Evolutionary conservation across 2,113 vertebrate genomes (phyloP).

Genomic region (Callipepla californica): DNA sequence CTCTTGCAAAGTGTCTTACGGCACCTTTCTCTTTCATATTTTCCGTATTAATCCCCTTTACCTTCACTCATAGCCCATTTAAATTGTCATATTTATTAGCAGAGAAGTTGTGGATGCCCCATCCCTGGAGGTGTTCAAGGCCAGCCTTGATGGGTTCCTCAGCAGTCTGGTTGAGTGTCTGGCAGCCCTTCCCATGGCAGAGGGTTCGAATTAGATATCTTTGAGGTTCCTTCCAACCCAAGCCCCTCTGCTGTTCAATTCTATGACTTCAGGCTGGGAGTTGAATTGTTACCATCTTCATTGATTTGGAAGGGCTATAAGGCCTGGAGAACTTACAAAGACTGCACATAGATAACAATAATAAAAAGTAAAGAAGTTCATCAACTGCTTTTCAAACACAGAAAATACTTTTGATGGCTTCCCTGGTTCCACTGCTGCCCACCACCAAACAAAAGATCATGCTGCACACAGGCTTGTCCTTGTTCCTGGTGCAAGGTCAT

Average conservation of each 20-base stretch:
- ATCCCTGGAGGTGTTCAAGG: too few species aligned
- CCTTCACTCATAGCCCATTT: not conserved
- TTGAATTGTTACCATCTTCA: not conserved
- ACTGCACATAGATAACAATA: not conserved
- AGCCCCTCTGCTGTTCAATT: too few species aligned
- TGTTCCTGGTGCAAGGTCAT: rapidly evolving
- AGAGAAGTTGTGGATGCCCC: too few species aligned
- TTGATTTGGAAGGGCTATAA: not conserved
- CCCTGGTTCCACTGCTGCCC: not conserved
- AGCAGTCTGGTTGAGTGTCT: too few species aligned
- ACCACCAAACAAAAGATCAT: not conserved
- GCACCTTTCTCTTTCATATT: not conserved
- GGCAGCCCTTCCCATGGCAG: too few species aligned
- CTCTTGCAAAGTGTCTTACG: not conserved
- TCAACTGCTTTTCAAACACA: not conserved
- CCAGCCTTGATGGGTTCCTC: too few species aligned
- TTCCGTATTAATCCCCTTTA: not conserved
- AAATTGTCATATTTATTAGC: not conserved
- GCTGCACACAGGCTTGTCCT: not conserved
- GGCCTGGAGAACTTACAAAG: not conserved
- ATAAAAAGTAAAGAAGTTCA: not conserved
- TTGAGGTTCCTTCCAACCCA: too few species aligned
- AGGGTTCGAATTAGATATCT: too few species aligned
- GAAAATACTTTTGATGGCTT: not conserved
- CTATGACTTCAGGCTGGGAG: not conserved